These are phyloP conservation scores for Drosophila nikananu DNA, from an alignment of 1,140 invertebrate genomes.

Conservation along the genomic window DNA sequence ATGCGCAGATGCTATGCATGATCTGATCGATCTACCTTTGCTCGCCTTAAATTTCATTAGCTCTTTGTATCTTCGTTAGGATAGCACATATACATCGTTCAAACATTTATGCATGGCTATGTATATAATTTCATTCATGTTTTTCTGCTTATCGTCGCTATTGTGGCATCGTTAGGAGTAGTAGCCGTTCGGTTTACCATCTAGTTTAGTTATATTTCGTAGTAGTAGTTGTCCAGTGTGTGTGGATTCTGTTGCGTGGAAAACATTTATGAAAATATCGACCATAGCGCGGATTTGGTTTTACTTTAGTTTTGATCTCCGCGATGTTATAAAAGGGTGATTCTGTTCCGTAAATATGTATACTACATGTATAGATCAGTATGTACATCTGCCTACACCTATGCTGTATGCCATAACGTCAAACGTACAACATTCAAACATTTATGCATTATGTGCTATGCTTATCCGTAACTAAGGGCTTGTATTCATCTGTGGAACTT, in stretches of 20 bases:
- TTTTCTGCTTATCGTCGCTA: conserved; percentile 20
- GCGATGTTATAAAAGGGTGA: conserved; percentile 8
- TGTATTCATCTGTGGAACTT: conserved; percentile 50
- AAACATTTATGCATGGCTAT: conserved; percentile 34
- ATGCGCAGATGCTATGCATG: conserved; percentile 42
- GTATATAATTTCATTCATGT: conserved; percentile 36
- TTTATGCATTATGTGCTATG: conserved; percentile 27
- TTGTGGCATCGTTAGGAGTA: conserved; percentile 65
- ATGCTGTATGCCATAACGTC: conserved; percentile 60
- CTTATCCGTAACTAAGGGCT: conserved; percentile 34
- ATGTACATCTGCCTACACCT: conserved; percentile 45
- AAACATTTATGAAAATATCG: conserved; percentile 72
- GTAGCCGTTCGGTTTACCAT: conserved; percentile 31
- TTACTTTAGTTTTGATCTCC: conserved; percentile 36
- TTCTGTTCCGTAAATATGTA: conserved; percentile 7
- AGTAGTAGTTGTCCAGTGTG: conserved; percentile 29
- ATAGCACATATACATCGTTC: conserved; percentile 61
- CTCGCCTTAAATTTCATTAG: conserved; percentile 39
- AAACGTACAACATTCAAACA: conserved; percentile 77
- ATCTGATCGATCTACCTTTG: conserved; percentile 40
- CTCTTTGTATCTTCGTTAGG: conserved; percentile 24
- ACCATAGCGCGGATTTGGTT: conserved; percentile 32
- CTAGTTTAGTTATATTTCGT: conserved; percentile 18
- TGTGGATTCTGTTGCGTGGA: conserved; percentile 37
- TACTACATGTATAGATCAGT: conserved; percentile 24